Evolutionary conservation across 2,797 vertebrate species (phyloP).

Genomic region (Urosaurus nigricauda): DNA sequence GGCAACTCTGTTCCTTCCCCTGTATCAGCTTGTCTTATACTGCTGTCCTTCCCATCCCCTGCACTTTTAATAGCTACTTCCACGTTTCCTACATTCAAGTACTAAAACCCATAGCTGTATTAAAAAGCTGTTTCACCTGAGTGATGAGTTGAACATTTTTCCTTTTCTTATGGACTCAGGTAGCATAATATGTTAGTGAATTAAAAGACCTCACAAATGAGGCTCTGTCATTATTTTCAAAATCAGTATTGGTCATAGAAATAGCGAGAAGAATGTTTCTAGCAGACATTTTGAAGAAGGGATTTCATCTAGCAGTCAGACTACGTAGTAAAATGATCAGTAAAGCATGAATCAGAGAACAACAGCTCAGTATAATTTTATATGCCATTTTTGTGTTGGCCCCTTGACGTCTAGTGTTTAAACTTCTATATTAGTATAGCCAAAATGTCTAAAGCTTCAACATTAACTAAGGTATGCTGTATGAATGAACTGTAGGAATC

Average conservation of each 20-base stretch:
- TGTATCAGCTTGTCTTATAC: too few species aligned
- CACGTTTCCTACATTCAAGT: not conserved
- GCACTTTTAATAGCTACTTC: not conserved
- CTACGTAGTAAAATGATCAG: not conserved
- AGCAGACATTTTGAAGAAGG: not conserved
- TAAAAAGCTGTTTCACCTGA: too few species aligned
- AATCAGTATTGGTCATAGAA: not conserved
- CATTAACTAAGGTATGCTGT: conserved; percentile 74
- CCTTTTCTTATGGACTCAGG: too few species aligned
- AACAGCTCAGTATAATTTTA: not conserved
- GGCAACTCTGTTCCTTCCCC: too few species aligned
- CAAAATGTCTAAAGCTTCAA: conserved; percentile 70
- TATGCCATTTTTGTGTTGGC: not conserved
- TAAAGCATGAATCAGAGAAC: conserved; percentile 6
- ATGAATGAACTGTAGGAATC: conserved; percentile 76
- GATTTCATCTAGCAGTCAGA: not conserved
- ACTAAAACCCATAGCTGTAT: not conserved
- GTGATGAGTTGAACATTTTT: too few species aligned
- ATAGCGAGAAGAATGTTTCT: not conserved
- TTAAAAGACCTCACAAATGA: not conserved
- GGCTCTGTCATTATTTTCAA: not conserved
- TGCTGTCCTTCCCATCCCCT: too few species aligned
- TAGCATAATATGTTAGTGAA: not conserved
- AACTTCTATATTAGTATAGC: conserved; percentile 69
- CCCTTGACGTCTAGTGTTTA: conserved; percentile 71